These are phyloP conservation scores for Darevskia mixta DNA, from an alignment of 2,797 vertebrate genomes.

Conservation along the genomic window DNA sequence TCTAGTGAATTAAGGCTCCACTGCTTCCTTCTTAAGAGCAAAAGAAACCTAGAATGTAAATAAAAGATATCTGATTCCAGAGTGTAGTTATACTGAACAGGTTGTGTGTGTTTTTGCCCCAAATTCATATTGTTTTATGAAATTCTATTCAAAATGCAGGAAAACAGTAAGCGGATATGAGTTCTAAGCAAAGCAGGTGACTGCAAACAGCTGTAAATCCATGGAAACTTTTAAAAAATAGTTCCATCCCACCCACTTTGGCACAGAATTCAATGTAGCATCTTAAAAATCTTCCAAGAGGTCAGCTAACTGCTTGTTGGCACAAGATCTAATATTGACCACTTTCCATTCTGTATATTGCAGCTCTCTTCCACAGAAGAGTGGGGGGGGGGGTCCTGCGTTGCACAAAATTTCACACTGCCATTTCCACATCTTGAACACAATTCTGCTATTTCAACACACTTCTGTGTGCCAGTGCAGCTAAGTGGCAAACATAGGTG, in stretches of 20 bases:
- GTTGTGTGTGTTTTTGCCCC: background rate
- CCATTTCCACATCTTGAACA: slow-evolving; percentile 34
- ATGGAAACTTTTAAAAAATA: background rate
- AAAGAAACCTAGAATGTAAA: background rate
- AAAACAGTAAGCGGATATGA: background rate
- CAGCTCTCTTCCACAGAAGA: background rate
- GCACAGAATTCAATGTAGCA: background rate
- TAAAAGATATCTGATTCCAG: background rate
- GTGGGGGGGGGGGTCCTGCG: slow-evolving; percentile 6
- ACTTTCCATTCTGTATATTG: slow-evolving; percentile 11
- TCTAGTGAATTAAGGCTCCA: background rate
- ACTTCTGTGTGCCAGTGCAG: slow-evolving; percentile 85
- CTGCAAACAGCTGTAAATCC: background rate
- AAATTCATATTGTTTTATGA: background rate
- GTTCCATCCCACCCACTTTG: background rate
- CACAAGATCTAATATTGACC: background rate
- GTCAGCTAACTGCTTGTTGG: background rate
- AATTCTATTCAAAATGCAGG: background rate
- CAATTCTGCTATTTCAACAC: slow-evolving; percentile 71
- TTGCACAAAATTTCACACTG: background rate
- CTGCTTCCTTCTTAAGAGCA: slow-evolving; percentile 5
- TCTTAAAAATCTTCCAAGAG: background rate
- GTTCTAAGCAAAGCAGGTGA: background rate
- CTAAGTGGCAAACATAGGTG: slow-evolving; percentile 81
- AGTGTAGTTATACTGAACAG: background rate